Evolutionary conservation across 2,113 vertebrate species (phyloP), one percentile per base, ranked within the genome.

Genomic region (Rhizomys pruinosus): DNA sequence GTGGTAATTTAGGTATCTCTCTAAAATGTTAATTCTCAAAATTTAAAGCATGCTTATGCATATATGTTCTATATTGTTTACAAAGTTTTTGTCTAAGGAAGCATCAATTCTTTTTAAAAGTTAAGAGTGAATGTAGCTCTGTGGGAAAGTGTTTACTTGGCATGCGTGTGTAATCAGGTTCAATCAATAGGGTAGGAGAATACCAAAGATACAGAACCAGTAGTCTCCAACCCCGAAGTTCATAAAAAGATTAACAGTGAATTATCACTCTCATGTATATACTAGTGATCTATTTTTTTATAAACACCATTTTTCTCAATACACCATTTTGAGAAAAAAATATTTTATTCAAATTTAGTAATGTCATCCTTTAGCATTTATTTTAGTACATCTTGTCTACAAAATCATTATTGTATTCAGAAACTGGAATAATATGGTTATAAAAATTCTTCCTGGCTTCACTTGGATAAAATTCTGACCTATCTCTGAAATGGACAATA

Each of bases 351-450:
- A 57, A 85, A 68, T 4, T 82, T 23, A 92, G 61, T 34, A 3
- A 85, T 91, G 2, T 73, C 39, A 9, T n/a, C 89, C 15, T 68
- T 13, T 71, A 78, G 2, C 23, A 94, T 97, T 87, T n/a, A 90
- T 34, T 77, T 91, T 0, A 7, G 0, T 1, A 39, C 5, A 74
- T 69, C 52, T 92, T 37, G 16, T 64, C 13, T 61, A 3, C 92
- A 93, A 96, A 95, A 88, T 37, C 7, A 4, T 68, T 95, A 91
- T 89, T 94, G 8, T 94, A 87, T 61, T 89, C 92, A 97, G 76
- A 90, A 77, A 55, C 66, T 94, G 85, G 71, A 77, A 96, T 97
- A 95, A 93, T 95, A 93, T 97, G 74, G 90, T 89, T 94, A 47
- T 12, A 96, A 29, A 17, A 96, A 76, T 91, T 96, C 68, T 71